Evolutionary conservation across 1,140 invertebrate genomes (phyloP), one percentile per base, ranked within the genome.

Genomic region (Ceratosolen fusciceps): DNA sequence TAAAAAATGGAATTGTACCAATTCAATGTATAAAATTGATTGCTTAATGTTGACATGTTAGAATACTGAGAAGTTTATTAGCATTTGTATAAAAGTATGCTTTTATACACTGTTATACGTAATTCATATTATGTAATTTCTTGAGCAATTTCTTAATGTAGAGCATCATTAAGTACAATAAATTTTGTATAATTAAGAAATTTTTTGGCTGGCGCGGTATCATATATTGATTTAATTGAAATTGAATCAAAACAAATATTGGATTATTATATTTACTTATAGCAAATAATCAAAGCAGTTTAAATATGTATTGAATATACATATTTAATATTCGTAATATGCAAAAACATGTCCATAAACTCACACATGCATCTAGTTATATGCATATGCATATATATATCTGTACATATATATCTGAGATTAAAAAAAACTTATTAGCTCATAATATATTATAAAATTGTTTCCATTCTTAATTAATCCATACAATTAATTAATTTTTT

Each of bases 21-120:
- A 75, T 75, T 67, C 49, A 75, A 52, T 67, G 74, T 16, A 67
- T 76, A 70, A 77, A 77, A 56, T 16, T 24, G 54, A 19, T 79
- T 79, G 70, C 68, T 62, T 37, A 79, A 73, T 43, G n/a, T 56
- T 54, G 26, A 71, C 72, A 54, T 26, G 34, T 47, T 54, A 31
- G 73, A 8, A 47, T 39, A 52, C 19, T 5, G 52, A 31, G n/a
- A 73, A 79, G 73, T n/a, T 79, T 73, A 79, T 79, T 73, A 47
- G 31, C n/a, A 39, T 14, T 73, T 47, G 49, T 43, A 65, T n/a
- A n/a, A n/a, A n/a, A n/a, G n/a, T n/a, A n/a, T 73, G 56, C 10
- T 43, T 79, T 52, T 54, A 24, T 65, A 43, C 24, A 60, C 26
- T 73, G 29, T 47, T 65, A 12, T 73, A 24, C 58, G 77, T 71